A percentile compares a stretch with the other conserved stretches of the same genome.
Conservation (phyloP, 2,797 vertebrate species). For the Rhinella marina region DNA sequence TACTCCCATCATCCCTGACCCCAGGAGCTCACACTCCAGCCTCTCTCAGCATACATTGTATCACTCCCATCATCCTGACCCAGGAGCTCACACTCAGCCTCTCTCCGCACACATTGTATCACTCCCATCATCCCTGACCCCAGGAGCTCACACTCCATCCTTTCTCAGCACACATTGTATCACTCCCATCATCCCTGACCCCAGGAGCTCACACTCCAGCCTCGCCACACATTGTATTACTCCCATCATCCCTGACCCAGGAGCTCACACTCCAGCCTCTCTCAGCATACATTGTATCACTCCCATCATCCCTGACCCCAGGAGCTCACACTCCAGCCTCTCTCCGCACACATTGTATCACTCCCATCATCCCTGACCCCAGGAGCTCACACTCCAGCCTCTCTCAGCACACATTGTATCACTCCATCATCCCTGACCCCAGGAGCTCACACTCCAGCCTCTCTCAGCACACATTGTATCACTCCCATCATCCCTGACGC, state of each 20-base stretch:
- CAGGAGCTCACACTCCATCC: not conserved
- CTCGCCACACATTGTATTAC: not conserved
- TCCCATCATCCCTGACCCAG: constrained; percentile 3
- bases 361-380: not conserved
- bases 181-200: constrained; percentile 3
- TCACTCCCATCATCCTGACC: constrained; percentile 2
- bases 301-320: constrained; percentile 1
- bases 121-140: constrained; percentile 2
- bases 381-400: not conserved
- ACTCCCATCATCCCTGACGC: not conserved
- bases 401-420: not conserved
- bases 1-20: constrained; percentile 7
- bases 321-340: not conserved
- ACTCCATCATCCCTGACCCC: constrained; percentile 1
- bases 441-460: not conserved
- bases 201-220: not conserved
- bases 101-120: not conserved
- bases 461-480: not conserved
- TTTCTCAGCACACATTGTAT: not conserved
- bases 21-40: not conserved
- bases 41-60: not conserved
- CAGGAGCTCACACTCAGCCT: not conserved
- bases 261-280: not conserved
- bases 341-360: not conserved
- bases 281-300: not conserved